phyloP scores from a whole-genome alignment of 1,140 invertebrate genomes.

The Drosophila cardini region DNA sequence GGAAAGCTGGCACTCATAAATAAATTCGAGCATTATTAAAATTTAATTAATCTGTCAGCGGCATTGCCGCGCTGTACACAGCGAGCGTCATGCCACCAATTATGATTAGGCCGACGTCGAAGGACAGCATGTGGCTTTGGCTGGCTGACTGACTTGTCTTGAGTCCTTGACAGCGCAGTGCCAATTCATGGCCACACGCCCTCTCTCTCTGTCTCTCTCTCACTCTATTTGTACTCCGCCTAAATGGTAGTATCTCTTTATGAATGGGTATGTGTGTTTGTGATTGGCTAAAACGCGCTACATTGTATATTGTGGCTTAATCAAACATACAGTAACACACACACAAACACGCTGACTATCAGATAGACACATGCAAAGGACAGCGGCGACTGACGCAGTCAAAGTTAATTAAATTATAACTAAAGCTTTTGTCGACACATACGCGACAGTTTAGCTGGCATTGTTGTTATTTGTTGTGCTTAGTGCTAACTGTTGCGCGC shows the following conservation, averaged over 20 bases:
- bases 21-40: slow-evolving; percentile 70
- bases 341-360: slow-evolving; percentile 11
- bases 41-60: slow-evolving; percentile 76
- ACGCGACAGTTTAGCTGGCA: slow-evolving; percentile 39
- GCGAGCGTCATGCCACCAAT: slow-evolving; percentile 39
- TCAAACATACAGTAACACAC: slow-evolving; percentile 34
- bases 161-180: slow-evolving; percentile 44
- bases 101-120: slow-evolving; percentile 34
- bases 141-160: slow-evolving; percentile 2
- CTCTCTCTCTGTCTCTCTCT: slow-evolving; percentile 26
- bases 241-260: no score
- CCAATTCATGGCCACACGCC: slow-evolving; percentile 27
- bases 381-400: slow-evolving; percentile 45
- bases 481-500: slow-evolving; percentile 56
- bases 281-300: slow-evolving; percentile 53
- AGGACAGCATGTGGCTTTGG: slow-evolving; percentile 30
- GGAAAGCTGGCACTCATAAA: slow-evolving; percentile 35
- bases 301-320: slow-evolving; percentile 50
- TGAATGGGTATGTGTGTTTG: slow-evolving; percentile 42
- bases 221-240: slow-evolving; percentile 6
- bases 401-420: slow-evolving; percentile 81
- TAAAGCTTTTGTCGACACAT: slow-evolving; percentile 69
- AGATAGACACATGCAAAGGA: neutral
- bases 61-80: slow-evolving; percentile 13
- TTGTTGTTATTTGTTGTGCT: slow-evolving; percentile 30